Base-by-base conservation (phyloP, 2,797 vertebrate species). In the Schizopygopsis malacanthus region DNA sequence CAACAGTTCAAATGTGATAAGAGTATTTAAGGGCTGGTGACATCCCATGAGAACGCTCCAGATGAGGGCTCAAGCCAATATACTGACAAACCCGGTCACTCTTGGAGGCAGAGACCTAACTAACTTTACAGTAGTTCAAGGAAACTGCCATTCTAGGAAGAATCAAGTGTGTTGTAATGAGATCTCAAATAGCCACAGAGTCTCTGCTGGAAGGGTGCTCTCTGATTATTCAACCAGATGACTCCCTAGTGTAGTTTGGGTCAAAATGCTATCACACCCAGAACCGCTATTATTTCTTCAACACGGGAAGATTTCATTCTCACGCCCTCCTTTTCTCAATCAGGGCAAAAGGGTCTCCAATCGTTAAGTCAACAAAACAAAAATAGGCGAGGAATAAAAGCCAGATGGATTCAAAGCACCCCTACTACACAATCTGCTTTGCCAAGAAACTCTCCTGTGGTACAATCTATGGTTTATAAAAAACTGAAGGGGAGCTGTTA, bases 371-470 rank as follows among this genome's bases (percentile, higher is more conserved):
- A 83, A n/a, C 90, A 91, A 95, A 95, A 95, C 92, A 92, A 93
- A 95, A 95, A 94, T 94, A 95, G 92, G 90, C 91, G 89, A 28
- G 84, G 92, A 95, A 96, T 95, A 89, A 94, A 94, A 93, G 89
- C 94, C 95, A 95, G 95, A 96, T 96, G 95, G 93, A 95, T 93
- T 93, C 89, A 93, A 94, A 95, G 93, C 93, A 89, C 88, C 92
- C 79, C 87, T 79, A 89, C 85, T 83, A 90, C 90, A 92, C 90
- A 92, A 75, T 90, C 85, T 89, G 91, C 90, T 89, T 93, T 94
- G 94, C 92, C 88, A 90, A 92, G 93, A 94, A 95, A 92, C 72
- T 88, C 92, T 94, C 92, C 93, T 85, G 89, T 88, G 92, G 91
- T 88, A 86, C 90, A 85, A 90, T 92, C 87, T 88, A 91, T 90